Conservation (phyloP, 1,140 invertebrate genomes). For the Brachionus rubens region DNA sequence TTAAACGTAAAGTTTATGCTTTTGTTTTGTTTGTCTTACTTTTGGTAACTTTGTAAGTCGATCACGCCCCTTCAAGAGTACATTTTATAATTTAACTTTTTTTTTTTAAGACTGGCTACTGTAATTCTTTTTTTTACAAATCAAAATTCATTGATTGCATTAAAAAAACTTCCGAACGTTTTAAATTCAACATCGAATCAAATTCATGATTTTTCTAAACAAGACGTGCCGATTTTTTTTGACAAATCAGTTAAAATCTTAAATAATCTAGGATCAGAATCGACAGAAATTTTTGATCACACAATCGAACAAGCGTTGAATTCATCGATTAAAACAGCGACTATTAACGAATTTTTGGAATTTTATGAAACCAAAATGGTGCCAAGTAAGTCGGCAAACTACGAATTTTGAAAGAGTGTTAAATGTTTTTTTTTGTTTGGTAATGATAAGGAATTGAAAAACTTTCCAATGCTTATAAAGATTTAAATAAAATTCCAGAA, state of each 20-base stretch:
- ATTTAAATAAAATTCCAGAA: too few species aligned
- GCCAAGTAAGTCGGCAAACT: neutral
- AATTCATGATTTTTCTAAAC: constrained; percentile 21
- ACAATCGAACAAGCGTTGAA: neutral
- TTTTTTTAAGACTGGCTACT: constrained; percentile 13
- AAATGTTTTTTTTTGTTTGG: neutral
- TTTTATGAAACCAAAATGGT: neutral
- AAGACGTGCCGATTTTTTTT: constrained; percentile 18
- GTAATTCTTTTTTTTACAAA: constrained; percentile 37
- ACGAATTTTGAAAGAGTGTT: neutral
- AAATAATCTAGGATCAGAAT: neutral
- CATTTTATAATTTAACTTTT: neutral
- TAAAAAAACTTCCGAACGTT: neutral
- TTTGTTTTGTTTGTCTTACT: constrained; percentile 27
- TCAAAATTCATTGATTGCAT: constrained; percentile 15
- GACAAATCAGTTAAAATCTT: neutral
- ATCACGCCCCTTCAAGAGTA: too few species aligned
- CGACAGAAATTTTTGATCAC: neutral
- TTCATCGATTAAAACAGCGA: neutral
- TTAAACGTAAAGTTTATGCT: constrained; percentile 23
- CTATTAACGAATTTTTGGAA: neutral
- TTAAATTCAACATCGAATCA: neutral
- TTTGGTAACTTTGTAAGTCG: neutral
- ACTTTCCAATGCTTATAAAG: too few species aligned
- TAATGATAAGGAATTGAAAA: neutral